Conservation (phyloP, 2,113 vertebrate genomes). For the Poeciliopsis prolifica region DNA sequence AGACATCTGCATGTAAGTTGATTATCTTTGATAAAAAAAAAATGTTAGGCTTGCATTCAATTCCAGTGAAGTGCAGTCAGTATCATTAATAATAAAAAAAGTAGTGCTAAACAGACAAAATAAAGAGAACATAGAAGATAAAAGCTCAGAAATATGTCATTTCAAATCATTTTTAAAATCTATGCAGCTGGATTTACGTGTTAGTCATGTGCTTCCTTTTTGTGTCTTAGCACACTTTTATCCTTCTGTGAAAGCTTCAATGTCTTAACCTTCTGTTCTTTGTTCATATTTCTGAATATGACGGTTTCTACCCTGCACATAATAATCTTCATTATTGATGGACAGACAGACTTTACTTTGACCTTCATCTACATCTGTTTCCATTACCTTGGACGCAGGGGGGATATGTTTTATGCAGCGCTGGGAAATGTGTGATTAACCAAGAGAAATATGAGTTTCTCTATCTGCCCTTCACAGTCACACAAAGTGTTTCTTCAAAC, state of each 20-base stretch:
- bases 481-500: slow-evolving; percentile 21
- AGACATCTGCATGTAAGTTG: too few relatives aligned
- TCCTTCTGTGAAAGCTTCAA: slow-evolving; percentile 34
- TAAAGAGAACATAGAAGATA: neutral
- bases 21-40: too few relatives aligned
- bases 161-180: neutral
- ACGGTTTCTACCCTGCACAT: slow-evolving; percentile 42
- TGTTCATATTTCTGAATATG: slow-evolving; percentile 35
- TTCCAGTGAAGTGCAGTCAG: neutral
- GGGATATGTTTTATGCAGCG: slow-evolving; percentile 37
- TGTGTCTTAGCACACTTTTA: neutral
- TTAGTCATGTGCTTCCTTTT: slow-evolving; percentile 1
- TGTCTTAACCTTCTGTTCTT: slow-evolving; percentile 49
- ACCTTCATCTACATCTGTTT: slow-evolving; percentile 53
- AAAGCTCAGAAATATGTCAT: neutral
- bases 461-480: slow-evolving; percentile 29
- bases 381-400: slow-evolving; percentile 28
- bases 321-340: slow-evolving; percentile 49
- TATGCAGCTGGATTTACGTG: neutral
- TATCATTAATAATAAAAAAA: neutral
- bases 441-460: slow-evolving; percentile 37
- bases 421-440: slow-evolving; percentile 45
- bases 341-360: slow-evolving; percentile 50
- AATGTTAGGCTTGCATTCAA: neutral
- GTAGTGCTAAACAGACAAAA: neutral